Evolutionary conservation across 2,797 vertebrate genomes (phyloP).

Genomic region (Sebastes hubbsi): DNA sequence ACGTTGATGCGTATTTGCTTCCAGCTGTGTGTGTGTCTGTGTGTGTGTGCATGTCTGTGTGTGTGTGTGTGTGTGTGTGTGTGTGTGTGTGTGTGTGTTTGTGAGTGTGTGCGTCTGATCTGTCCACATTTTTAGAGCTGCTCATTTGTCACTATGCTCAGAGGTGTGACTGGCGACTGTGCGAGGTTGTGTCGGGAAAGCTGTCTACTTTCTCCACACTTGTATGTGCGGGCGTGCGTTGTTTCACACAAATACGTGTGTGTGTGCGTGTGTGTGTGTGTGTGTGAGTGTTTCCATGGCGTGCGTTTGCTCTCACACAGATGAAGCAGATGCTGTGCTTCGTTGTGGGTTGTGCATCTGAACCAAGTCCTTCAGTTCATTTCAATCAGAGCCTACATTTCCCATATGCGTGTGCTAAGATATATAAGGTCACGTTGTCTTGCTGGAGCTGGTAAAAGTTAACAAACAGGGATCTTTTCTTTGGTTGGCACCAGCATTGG

Average conservation of each 20-base stretch:
- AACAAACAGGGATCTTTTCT: background rate
- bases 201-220: conserved; percentile 7
- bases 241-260: background rate
- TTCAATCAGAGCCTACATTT: background rate
- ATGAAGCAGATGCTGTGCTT: conserved; percentile 5
- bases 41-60: too few relatives aligned
- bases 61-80: background rate
- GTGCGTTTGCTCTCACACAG: conserved; percentile 1
- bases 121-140: conserved; percentile 48
- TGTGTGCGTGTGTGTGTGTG: background rate
- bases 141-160: conserved; percentile 68
- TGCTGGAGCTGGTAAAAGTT: background rate
- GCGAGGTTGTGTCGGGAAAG: conserved; percentile 1
- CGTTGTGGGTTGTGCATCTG: background rate
- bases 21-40: conserved; percentile 32
- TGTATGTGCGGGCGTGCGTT: background rate
- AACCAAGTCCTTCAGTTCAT: background rate
- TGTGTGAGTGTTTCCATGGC: background rate
- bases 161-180: conserved; percentile 39
- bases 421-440: background rate
- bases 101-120: conserved; percentile 23
- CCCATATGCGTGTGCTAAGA: background rate
- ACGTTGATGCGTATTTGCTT: conserved; percentile 35
- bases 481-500: background rate
- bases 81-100: background rate